A percentile compares a stretch with the other conserved stretches of the same genome.
Evolutionary conservation across 1,140 invertebrate genomes (phyloP).

Genomic region (Notospermus geniculatus): DNA sequence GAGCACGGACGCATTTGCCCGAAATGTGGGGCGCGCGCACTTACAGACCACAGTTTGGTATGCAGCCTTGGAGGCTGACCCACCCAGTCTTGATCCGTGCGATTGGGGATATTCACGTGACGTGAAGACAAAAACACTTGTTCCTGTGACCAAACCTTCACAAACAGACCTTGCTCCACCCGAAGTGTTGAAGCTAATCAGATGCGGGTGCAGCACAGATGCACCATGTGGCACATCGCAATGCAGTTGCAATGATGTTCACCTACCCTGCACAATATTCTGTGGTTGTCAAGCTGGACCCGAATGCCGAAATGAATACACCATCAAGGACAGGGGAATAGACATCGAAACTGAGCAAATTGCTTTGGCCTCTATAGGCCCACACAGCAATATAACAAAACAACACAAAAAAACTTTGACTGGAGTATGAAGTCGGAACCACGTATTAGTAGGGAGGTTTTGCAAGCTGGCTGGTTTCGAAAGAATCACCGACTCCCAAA

Average conservation of each 20-base stretch:
- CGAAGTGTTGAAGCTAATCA: constrained; percentile 1
- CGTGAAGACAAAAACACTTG: neutral
- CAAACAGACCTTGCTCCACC: neutral
- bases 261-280: constrained; percentile 1
- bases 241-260: neutral
- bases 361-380: too few relatives aligned
- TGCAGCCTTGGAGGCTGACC: neutral
- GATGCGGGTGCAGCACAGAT: neutral
- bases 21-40: neutral
- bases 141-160: neutral
- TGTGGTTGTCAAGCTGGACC: neutral
- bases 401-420: too few relatives aligned
- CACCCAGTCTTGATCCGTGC: neutral
- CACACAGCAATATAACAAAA: too few relatives aligned
- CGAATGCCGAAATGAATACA: constrained; percentile 1
- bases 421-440: too few relatives aligned
- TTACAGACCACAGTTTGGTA: neutral
- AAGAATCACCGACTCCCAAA: too few relatives aligned
- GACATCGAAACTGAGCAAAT: too few relatives aligned
- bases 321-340: neutral
- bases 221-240: neutral
- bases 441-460: too few relatives aligned
- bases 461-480: too few relatives aligned
- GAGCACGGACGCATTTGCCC: neutral
- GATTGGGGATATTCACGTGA: neutral